These are phyloP conservation scores for Chaetura pelagica DNA, from an alignment of 2,113 vertebrate genomes.

Conservation along the genomic window DNA sequence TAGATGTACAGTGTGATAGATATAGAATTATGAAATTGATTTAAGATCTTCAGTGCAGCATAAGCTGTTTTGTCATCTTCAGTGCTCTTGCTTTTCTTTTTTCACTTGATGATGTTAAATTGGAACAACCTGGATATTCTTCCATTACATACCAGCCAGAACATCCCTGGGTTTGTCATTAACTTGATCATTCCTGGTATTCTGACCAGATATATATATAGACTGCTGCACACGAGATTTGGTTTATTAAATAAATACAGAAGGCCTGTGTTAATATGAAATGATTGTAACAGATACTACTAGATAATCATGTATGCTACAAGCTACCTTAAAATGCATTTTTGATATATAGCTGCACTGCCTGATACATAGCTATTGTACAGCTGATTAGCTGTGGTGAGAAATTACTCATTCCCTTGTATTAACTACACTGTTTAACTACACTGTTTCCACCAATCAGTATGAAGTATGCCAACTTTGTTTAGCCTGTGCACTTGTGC, in stretches of 20 bases:
- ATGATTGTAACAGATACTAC: background rate
- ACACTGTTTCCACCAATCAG: constrained; percentile 53
- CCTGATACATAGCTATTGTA: constrained; percentile 8
- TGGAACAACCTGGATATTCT: background rate
- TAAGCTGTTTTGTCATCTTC: background rate
- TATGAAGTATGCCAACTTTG: constrained; percentile 68
- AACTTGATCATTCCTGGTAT: background rate
- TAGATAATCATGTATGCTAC: background rate
- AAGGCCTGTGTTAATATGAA: background rate
- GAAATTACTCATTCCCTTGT: constrained; percentile 61
- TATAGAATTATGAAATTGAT: background rate
- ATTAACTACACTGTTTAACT: constrained; percentile 58
- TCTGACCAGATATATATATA: background rate
- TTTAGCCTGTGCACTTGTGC: constrained; percentile 58
- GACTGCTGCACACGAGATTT: background rate
- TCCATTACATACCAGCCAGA: background rate
- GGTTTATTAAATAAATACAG: constrained; percentile 12
- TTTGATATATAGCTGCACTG: background rate
- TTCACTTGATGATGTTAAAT: background rate
- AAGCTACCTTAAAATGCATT: constrained; percentile 1
- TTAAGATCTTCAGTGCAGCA: background rate
- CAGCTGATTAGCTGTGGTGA: constrained; percentile 49
- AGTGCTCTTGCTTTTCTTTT: constrained; percentile 6
- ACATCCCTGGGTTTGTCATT: background rate
- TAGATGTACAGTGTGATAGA: background rate